Percentiles rank a stretch among this genome's conserved stretches.
These are phyloP conservation scores for Apteryx owenii DNA, from an alignment of 2,113 vertebrate species.

Conservation along the genomic window DNA sequence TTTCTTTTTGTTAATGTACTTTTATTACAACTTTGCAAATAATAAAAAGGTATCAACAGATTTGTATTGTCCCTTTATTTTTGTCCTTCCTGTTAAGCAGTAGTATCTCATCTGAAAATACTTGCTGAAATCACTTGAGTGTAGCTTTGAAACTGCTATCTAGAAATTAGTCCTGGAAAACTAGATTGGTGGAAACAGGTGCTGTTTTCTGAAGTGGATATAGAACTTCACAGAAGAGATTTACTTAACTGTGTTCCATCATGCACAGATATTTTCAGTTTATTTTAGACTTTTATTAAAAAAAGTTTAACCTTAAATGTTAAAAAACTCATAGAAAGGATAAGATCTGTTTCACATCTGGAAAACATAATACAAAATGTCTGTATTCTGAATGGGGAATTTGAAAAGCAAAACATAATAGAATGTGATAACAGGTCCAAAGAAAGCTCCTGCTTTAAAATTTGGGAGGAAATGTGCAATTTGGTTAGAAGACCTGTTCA, in stretches of 20 bases:
- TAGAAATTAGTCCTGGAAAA: background rate
- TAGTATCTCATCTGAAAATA: no score
- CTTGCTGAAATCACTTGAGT: background rate
- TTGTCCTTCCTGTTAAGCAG: background rate
- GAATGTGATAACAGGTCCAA: background rate
- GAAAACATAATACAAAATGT: background rate
- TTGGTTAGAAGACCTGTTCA: background rate
- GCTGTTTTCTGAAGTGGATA: background rate
- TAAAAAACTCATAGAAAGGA: background rate
- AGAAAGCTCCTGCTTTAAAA: background rate
- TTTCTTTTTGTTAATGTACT: background rate
- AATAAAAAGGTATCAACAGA: background rate
- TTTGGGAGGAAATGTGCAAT: background rate
- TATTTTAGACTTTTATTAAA: background rate
- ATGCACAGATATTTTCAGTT: background rate
- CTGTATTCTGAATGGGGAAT: background rate
- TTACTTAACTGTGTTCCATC: background rate
- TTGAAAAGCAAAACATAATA: background rate
- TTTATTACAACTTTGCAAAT: background rate
- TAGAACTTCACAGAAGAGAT: background rate
- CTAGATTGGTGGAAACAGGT: background rate
- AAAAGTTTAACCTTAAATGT: background rate
- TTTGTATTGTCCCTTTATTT: background rate
- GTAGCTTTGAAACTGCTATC: background rate
- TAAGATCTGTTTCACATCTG: background rate